Percentiles rank a stretch among this genome's conserved stretches.
phyloP scores from a whole-genome alignment of 2,888 invertebrate genomes.

The Heliconius ismenius region DNA sequence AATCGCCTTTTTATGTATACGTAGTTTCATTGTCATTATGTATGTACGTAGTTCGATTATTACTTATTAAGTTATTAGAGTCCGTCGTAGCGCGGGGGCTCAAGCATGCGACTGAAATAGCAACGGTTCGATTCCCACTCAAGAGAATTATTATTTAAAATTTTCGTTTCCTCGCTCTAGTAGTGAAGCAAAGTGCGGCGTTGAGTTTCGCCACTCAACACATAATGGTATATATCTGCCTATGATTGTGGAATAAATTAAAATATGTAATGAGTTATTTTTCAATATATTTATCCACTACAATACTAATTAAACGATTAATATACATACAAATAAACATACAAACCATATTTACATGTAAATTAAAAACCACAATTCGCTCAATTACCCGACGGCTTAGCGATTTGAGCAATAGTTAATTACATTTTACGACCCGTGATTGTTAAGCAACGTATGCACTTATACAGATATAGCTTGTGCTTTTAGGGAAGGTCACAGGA shows the following conservation, averaged over 20 bases:
- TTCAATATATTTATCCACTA: neutral
- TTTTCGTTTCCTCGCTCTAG: neutral
- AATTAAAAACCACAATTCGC: slow-evolving; percentile 5
- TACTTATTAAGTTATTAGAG: neutral
- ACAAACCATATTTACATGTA: neutral
- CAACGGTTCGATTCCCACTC: neutral
- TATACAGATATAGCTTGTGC: neutral
- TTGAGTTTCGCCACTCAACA: neutral
- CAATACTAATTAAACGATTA: neutral
- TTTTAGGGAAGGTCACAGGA: neutral
- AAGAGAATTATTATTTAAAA: neutral
- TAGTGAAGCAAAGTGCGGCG: neutral
- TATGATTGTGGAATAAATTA: too few species aligned
- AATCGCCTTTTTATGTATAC: neutral
- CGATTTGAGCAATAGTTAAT: slow-evolving; percentile 3
- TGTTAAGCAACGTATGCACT: neutral
- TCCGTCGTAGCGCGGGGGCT: neutral
- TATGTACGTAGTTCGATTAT: neutral
- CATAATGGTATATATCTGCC: neutral
- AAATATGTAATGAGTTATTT: neutral
- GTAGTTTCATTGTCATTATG: neutral
- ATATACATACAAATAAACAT: slow-evolving; percentile 7
- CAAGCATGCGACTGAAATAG: neutral
- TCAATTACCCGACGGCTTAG: slow-evolving; percentile 1
- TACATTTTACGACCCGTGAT: neutral